Evolutionary conservation across 2,797 vertebrate genomes (phyloP), one percentile per base, ranked within the genome.

Genomic region (Forpus xanthops): DNA sequence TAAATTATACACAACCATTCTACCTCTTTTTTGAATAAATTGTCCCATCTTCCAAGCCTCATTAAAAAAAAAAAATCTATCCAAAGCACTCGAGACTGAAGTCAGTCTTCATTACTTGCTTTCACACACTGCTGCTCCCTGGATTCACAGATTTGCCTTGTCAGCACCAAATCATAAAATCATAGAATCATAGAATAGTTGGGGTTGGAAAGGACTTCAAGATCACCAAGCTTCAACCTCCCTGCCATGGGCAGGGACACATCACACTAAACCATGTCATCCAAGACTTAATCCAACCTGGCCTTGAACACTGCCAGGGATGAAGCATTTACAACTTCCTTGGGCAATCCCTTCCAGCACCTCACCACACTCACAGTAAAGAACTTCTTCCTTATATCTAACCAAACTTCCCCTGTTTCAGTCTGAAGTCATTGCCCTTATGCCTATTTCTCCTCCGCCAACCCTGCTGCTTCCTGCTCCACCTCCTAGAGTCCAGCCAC

Each of bases 101-200:
- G 84, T 93, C 65, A 61, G 64, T 77, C 67, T 86, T 85, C 68
- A 87, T 75, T 87, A 92, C 85, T 58, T 93, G 67, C 39, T 79
- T 92, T 72, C 62, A 91, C 0, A 16, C 30, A 78, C 49, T 75
- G 47, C 33, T 95, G 65, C 64, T 87, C 68, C 49, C 62, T 66
- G 52, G 14, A 35, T 79, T 85, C 65, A 73, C 14, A 58, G 49
- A 67, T 90, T 33, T 85, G 25, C 33, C 64, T 35, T 74, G 35
- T 66, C 47, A 82, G 66, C 75, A 93, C 24, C 76, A 89, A 89
- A 93, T 33, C 52, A 55, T n/a, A n/a, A 31, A 55, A 55, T 35
- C 52, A n/a, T n/a, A n/a, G 31, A 55, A 55, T 21, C 31, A 31
- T 55, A 55, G 31, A n/a, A 55, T 21, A n/a, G 19, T 55, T n/a